Conservation (phyloP, 2,113 vertebrate species). For the Pagrus major region DNA sequence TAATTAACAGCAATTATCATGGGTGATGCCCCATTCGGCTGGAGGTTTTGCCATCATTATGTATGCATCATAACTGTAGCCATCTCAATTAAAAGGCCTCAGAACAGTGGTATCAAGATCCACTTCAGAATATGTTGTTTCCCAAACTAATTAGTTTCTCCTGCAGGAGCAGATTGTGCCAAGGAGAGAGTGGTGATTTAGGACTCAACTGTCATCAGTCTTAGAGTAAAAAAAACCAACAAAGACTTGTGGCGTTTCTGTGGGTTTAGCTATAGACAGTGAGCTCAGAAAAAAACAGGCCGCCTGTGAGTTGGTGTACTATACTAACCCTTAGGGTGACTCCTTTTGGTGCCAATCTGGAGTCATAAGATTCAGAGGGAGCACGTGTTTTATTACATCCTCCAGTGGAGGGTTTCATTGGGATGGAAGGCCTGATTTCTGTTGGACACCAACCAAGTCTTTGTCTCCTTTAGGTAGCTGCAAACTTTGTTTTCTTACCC, state of each 20-base stretch:
- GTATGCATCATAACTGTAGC: slow-evolving; percentile 12
- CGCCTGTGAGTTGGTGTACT: slow-evolving; percentile 24
- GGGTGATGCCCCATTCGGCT: slow-evolving; percentile 11
- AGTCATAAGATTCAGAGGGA: slow-evolving; percentile 29
- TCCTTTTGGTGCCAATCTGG: slow-evolving; percentile 36
- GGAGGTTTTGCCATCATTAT: slow-evolving; percentile 29
- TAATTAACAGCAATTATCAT: slow-evolving; percentile 22
- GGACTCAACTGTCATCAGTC: slow-evolving; percentile 28
- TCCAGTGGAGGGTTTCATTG: slow-evolving; percentile 56
- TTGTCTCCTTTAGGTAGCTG: slow-evolving; percentile 20
- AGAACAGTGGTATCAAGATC: slow-evolving; percentile 13
- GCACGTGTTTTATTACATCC: slow-evolving; percentile 56
- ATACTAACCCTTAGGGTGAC: slow-evolving; percentile 1
- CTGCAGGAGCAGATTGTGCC: slow-evolving; percentile 32
- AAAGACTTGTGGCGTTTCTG: background rate
- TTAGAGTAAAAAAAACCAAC: background rate
- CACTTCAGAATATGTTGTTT: slow-evolving; percentile 37
- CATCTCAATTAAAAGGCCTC: slow-evolving; percentile 35
- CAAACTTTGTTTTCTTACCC: slow-evolving; percentile 14
- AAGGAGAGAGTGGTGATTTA: slow-evolving; percentile 20
- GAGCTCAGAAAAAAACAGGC: slow-evolving; percentile 22
- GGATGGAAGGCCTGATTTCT: slow-evolving; percentile 13
- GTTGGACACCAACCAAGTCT: slow-evolving; percentile 36
- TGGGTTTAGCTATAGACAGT: slow-evolving; percentile 25
- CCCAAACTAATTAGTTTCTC: slow-evolving; percentile 44